Conservation (phyloP, 2,888 invertebrate species). For the Lochmaea capreae region DNA sequence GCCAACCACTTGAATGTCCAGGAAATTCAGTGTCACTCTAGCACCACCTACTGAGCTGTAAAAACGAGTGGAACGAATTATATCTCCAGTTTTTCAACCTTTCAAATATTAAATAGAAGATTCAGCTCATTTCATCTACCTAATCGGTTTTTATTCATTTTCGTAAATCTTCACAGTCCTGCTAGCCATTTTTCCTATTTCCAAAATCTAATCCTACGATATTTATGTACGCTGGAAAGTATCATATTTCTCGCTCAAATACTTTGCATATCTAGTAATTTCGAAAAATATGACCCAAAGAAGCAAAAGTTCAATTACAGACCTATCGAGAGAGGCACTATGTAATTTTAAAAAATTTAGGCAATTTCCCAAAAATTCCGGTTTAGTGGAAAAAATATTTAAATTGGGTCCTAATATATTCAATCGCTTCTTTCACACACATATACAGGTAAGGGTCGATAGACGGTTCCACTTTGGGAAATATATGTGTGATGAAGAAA, state of each 20-base stretch:
- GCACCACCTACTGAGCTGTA: no score
- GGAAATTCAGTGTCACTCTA: no score
- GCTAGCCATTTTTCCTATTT: no score
- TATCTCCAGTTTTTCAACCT: no score
- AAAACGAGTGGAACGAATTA: no score
- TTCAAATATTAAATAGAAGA: no score
- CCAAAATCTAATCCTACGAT: background rate
- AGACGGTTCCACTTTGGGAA: background rate
- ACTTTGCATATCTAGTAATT: slow-evolving; percentile 17
- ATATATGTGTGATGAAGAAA: background rate
- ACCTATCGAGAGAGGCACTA: slow-evolving; percentile 3
- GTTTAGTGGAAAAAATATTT: slow-evolving; percentile 24
- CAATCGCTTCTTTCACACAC: slow-evolving; percentile 18
- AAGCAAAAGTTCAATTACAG: slow-evolving; percentile 20
- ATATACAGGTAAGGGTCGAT: background rate
- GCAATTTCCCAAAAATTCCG: slow-evolving; percentile 25
- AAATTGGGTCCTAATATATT: slow-evolving; percentile 30
- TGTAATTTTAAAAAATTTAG: slow-evolving; percentile 23
- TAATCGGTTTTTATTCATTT: background rate
- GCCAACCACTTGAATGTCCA: slow-evolving; percentile 96
- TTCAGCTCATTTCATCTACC: no score
- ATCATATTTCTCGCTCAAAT: slow-evolving; percentile 6
- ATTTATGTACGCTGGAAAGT: background rate
- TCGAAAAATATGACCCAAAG: slow-evolving; percentile 13
- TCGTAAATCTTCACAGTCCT: background rate